Percentiles rank a stretch among this genome's conserved stretches.
These are phyloP conservation scores for Agriopis marginaria DNA, from an alignment of 2,888 invertebrate species.

Conservation along the genomic window DNA sequence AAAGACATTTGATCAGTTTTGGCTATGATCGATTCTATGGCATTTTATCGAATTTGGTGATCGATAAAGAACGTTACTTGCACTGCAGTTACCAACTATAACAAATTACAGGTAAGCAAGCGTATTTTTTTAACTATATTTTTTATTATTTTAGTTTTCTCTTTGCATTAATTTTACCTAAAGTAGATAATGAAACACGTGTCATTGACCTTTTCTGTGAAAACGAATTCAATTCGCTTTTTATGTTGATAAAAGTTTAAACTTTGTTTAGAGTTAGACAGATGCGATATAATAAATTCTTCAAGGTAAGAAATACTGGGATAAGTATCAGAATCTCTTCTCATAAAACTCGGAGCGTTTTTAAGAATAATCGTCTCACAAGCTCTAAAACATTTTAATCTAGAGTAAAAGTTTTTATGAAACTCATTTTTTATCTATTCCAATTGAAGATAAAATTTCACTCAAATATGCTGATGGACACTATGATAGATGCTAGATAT, in stretches of 20 bases:
- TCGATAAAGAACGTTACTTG: no score
- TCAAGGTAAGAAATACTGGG: constrained; percentile 13
- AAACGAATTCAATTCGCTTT: constrained; percentile 4
- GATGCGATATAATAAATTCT: constrained; percentile 24
- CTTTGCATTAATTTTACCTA: no score
- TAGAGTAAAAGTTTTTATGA: constrained; percentile 5
- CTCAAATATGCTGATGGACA: not conserved
- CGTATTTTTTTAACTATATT: no score
- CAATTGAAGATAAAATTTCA: not conserved
- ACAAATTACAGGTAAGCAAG: no score
- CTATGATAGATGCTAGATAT: no score
- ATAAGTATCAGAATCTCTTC: constrained; percentile 5
- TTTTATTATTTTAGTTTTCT: no score
- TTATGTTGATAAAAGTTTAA: constrained; percentile 5
- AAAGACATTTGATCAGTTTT: no score
- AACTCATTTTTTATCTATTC: constrained; percentile 1
- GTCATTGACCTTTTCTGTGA: not conserved
- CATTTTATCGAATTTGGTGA: no score
- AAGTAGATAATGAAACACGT: no score
- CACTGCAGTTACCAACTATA: no score
- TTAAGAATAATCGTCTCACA: constrained; percentile 15
- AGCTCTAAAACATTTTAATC: constrained; percentile 17
- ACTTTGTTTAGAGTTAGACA: constrained; percentile 11
- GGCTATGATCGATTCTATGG: no score
- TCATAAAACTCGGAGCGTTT: constrained; percentile 16